Conservation (phyloP, 2,113 vertebrate genomes). For the Bostrychus sinensis region DNA sequence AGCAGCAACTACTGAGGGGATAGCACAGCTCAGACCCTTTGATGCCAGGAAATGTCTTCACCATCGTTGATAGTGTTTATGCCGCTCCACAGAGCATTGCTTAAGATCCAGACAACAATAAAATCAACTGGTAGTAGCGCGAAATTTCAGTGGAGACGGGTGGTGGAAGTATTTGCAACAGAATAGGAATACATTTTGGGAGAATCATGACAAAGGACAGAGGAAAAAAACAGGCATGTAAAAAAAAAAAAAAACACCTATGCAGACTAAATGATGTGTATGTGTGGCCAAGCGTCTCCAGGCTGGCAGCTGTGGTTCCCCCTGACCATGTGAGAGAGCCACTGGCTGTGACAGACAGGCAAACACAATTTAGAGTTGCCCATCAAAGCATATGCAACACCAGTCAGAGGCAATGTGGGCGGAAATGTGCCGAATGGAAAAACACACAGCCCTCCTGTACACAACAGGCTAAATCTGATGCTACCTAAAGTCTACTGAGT, state of each 20-base stretch:
- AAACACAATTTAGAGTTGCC: conserved; percentile 67
- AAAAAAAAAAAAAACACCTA: conserved; percentile 25
- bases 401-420: conserved; percentile 37
- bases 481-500: conserved; percentile 13
- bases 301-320: conserved; percentile 51
- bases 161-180: conserved; percentile 18
- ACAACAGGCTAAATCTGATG: conserved; percentile 23
- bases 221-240: conserved; percentile 16
- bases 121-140: conserved; percentile 48
- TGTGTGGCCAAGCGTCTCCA: conserved; percentile 51
- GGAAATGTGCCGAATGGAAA: conserved; percentile 41
- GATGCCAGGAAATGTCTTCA: conserved; percentile 70
- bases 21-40: conserved; percentile 61
- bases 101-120: conserved; percentile 56
- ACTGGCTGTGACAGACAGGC: conserved; percentile 64
- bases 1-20: conserved; percentile 65
- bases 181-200: conserved; percentile 23
- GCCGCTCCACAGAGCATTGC: conserved; percentile 40
- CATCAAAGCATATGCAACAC: conserved; percentile 60
- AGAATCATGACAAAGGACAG: conserved; percentile 21
- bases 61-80: conserved; percentile 57
- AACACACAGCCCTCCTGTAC: conserved; percentile 26
- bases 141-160: conserved; percentile 39
- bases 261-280: conserved; percentile 49
- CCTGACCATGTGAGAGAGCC: conserved; percentile 58